Conservation (phyloP, 2,113 vertebrate species). For the Calonectris borealis region DNA sequence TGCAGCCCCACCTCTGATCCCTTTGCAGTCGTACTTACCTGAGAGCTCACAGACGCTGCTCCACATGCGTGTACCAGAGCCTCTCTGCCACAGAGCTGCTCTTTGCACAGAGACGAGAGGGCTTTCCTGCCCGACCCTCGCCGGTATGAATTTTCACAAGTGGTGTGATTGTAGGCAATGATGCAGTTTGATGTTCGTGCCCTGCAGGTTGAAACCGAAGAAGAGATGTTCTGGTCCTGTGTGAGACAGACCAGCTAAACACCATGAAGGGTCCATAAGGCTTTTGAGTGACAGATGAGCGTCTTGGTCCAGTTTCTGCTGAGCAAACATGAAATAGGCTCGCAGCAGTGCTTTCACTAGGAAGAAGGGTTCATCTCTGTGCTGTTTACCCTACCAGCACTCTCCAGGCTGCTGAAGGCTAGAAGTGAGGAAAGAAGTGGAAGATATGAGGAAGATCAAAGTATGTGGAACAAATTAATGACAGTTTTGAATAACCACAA, state of each 20-base stretch:
- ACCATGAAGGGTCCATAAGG: not conserved
- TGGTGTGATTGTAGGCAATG: not conserved
- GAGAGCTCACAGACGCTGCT: not conserved
- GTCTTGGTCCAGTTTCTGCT: not conserved
- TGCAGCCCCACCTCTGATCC: not conserved
- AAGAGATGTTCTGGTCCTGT: not conserved
- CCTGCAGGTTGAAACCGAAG: not conserved
- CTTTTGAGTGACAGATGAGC: not conserved
- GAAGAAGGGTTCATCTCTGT: not conserved
- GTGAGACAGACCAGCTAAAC: not conserved
- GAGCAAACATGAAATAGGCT: not conserved
- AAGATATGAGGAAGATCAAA: not conserved
- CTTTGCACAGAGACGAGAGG: not conserved
- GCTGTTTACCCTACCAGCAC: not conserved
- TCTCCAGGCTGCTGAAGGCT: not conserved
- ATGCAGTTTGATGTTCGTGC: not conserved
- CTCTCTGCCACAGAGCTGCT: not conserved
- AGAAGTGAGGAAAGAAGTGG: not conserved
- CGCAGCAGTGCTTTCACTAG: not conserved
- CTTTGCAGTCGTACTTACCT: not conserved
- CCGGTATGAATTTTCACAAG: accelerated
- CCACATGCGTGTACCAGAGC: accelerated
- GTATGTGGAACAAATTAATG: not conserved
- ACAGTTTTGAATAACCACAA: not conserved
- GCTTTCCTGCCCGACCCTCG: not conserved